Evolutionary conservation across 2,113 vertebrate species (phyloP).

Genomic region (Gopherus flavomarginatus): DNA sequence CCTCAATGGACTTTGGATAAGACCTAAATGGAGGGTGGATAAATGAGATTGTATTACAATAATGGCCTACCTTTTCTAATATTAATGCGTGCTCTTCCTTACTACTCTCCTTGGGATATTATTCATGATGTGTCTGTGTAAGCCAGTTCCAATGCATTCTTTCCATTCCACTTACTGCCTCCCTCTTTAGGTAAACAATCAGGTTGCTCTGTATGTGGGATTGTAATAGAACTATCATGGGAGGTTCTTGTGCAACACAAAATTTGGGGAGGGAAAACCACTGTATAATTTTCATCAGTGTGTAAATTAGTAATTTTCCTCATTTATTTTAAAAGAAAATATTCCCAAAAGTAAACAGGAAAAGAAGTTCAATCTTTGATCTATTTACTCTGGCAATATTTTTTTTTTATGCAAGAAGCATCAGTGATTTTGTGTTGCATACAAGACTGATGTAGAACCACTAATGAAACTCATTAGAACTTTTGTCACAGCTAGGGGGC

Average conservation of each 20-base stretch:
- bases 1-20: background rate
- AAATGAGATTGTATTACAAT: background rate
- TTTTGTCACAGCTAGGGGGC: background rate
- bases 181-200: background rate
- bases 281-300: background rate
- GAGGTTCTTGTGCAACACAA: background rate
- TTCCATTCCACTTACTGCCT: background rate
- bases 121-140: background rate
- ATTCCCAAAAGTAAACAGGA: background rate
- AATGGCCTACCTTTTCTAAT: background rate
- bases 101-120: background rate
- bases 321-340: background rate
- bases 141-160: background rate
- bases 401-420: background rate
- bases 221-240: background rate
- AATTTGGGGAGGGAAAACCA: background rate
- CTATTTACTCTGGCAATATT: slow-evolving; percentile 4
- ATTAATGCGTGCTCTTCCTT: background rate
- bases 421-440: background rate
- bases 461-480: background rate
- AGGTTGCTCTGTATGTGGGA: background rate
- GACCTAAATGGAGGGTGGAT: background rate
- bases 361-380: background rate
- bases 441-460: background rate
- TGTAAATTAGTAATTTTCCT: background rate